Conservation (phyloP, 2,888 invertebrate genomes). For the Drosophila koepferae region DNA sequence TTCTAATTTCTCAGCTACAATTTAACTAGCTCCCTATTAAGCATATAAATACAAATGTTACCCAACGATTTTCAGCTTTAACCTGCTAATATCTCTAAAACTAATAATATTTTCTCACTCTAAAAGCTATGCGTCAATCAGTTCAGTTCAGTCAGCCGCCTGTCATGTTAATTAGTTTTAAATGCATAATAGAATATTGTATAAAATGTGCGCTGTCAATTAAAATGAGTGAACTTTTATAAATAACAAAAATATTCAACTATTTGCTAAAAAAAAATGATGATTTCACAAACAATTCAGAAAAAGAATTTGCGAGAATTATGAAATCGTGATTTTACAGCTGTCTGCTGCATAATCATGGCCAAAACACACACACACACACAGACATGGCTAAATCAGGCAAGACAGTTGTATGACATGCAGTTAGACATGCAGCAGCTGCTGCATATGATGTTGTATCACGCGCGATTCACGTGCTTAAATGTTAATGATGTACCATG, state of each 20-base stretch:
- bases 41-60: too few relatives aligned
- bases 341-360: slow-evolving; percentile 8
- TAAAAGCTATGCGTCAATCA: background rate
- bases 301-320: background rate
- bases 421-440: slow-evolving; percentile 51
- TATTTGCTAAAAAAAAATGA: background rate
- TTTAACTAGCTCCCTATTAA: too few relatives aligned
- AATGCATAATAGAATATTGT: background rate
- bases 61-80: background rate
- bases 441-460: slow-evolving; percentile 62
- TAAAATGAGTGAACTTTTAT: background rate
- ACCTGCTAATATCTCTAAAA: background rate
- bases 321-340: slow-evolving; percentile 23
- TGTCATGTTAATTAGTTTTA: background rate
- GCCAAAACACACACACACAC: background rate
- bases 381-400: slow-evolving; percentile 8
- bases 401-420: slow-evolving; percentile 22
- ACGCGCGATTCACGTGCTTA: slow-evolving; percentile 70
- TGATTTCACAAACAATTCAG: slow-evolving; percentile 1
- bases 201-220: slow-evolving; percentile 1
- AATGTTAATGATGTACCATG: slow-evolving; percentile 73
- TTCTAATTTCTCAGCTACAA: too few relatives aligned
- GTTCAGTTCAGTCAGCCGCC: background rate
- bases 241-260: slow-evolving; percentile 6
- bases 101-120: background rate